These are phyloP conservation scores for Meghimatium bilineatum DNA, from an alignment of 2,888 invertebrate species.

Conservation along the genomic window DNA sequence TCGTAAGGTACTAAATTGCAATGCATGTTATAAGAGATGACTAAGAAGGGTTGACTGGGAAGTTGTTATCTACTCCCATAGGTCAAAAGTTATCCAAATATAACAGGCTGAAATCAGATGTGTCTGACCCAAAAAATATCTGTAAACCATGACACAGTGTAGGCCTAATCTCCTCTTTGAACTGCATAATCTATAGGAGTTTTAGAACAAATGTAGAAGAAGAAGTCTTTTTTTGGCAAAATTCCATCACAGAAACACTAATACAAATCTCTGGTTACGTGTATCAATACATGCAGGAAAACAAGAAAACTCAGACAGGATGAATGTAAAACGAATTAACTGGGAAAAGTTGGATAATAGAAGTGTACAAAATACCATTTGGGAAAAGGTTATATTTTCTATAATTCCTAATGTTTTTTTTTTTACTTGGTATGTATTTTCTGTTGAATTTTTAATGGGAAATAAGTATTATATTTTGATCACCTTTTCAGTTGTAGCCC, in stretches of 20 bases:
- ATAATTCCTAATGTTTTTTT: not conserved
- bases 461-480: conserved; percentile 1
- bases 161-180: too few relatives aligned
- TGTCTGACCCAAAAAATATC: too few relatives aligned
- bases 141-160: too few relatives aligned
- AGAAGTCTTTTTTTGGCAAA: not conserved
- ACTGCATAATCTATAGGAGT: too few relatives aligned
- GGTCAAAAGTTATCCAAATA: too few relatives aligned
- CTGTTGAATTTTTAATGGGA: not conserved
- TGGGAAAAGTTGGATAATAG: conserved; percentile 76
- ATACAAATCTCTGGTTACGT: not conserved
- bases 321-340: conserved; percentile 75
- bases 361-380: conserved; percentile 72
- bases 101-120: too few relatives aligned
- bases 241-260: not conserved
- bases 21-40: too few relatives aligned
- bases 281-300: not conserved
- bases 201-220: too few relatives aligned
- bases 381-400: conserved; percentile 71
- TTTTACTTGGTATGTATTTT: not conserved
- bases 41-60: too few relatives aligned
- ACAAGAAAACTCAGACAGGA: conserved; percentile 49
- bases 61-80: too few relatives aligned
- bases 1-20: too few relatives aligned
- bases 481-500: conserved; percentile 14